Evolutionary conservation across 2,113 vertebrate genomes (phyloP), one percentile per base, ranked within the genome.

Genomic region (Dasypus novemcinctus): DNA sequence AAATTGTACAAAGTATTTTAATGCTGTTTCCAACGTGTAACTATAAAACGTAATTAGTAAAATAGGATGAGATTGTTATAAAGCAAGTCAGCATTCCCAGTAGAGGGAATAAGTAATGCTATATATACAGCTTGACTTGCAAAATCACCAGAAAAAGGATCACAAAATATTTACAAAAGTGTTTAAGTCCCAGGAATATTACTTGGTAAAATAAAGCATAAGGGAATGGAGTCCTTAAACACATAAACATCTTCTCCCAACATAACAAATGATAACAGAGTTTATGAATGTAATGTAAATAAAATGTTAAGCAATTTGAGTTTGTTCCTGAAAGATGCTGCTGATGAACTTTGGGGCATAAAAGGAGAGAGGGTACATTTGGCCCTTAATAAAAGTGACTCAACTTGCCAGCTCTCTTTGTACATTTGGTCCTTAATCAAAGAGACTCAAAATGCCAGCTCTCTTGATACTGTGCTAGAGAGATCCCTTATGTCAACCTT

Each of bases 141-240:
- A 96, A 94, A 91, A 91, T 91, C 4, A 41, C 2, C 17, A 49
- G 14, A 75, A 36, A 83, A 90, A 20, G 12, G 72, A 33, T 46
- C 61, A 59, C 12, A 85, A 74, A 96, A 38, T 49, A 82, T 87
- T 96, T 91, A 41, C 27, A 74, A 90, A 93, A 91, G 36, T 54
- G 14, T 88, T 91, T 86, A 86, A 74, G 4, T 25, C 20, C 27
- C 38, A 84, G 17, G 2, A 38, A 83, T 76, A 14, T 75, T 20
- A 36, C 14, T 64, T 6, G n/a, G 6, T 38, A 68, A 9, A 84
- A 49, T 64, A 75, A 76, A 68, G 18, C 8, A 69, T 54, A 80
- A 78, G 93, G 6, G 23, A 7, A 68, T 27, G 52, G 38, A 52
- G n/a, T 82, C 1, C 4, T 9, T n/a, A 63, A 20, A 59, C 7